Conservation (phyloP, 2,888 invertebrate genomes). For the Lysandra coridon region DNA sequence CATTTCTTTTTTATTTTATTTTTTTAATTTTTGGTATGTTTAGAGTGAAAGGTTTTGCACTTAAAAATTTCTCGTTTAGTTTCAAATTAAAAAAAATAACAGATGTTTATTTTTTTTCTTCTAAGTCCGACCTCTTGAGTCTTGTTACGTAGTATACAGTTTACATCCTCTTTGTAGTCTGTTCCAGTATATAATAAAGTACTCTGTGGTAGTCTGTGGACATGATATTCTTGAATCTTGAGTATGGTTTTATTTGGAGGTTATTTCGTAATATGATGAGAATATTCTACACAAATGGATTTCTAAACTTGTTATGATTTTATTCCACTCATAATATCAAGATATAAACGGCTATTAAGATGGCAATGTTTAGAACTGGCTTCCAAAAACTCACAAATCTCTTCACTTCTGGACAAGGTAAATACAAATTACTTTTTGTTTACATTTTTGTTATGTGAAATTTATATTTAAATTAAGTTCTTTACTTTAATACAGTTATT, state of each 20-base stretch:
- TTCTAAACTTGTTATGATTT: not conserved
- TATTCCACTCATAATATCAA: not conserved
- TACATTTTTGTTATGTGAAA: not conserved
- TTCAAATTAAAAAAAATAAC: no score
- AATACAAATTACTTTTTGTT: not conserved
- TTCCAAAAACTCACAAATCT: slow-evolving; percentile 57
- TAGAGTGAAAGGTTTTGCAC: no score
- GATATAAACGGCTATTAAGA: slow-evolving; percentile 35
- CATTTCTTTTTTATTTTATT: no score
- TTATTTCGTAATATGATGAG: slow-evolving; percentile 21
- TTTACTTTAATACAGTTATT: not conserved
- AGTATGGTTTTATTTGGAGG: slow-evolving; percentile 21
- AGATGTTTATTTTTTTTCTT: no score
- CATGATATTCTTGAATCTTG: not conserved
- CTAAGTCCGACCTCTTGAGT: no score
- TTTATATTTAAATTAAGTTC: not conserved
- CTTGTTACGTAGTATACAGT: no score
- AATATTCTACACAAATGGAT: not conserved
- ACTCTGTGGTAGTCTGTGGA: no score
- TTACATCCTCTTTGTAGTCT: no score
- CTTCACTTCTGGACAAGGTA: slow-evolving; percentile 59
- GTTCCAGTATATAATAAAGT: no score
- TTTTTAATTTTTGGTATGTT: no score
- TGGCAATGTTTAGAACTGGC: slow-evolving; percentile 64
- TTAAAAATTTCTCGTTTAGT: no score